A percentile compares a stretch with the other conserved stretches of the same genome.
Conservation (phyloP, 2,797 vertebrate species). For the Rhodeus uyekii region DNA sequence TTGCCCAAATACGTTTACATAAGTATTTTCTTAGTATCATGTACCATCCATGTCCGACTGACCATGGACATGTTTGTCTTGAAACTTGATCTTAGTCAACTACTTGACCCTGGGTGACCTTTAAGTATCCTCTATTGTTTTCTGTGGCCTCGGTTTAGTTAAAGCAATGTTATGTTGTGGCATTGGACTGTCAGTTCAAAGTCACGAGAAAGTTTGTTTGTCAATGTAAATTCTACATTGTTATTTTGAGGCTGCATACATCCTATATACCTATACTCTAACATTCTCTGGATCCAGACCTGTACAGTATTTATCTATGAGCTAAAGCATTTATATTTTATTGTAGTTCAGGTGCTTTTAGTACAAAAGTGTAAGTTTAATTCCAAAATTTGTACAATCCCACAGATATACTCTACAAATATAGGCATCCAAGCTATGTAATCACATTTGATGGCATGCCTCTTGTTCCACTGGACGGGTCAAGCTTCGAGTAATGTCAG, state of each 20-base stretch:
- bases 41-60: background rate
- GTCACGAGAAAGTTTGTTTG: conserved; percentile 40
- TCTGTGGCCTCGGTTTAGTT: conserved; percentile 13
- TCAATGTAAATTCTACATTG: background rate
- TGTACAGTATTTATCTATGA: background rate
- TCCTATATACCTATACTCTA: no score
- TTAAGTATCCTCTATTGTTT: conserved; percentile 37
- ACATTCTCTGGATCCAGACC: background rate
- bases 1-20: background rate
- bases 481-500: conserved; percentile 42
- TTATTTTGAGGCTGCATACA: background rate
- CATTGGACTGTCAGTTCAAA: background rate
- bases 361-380: background rate
- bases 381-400: background rate
- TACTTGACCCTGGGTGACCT: conserved; percentile 31
- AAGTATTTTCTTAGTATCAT: background rate
- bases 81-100: conserved; percentile 27
- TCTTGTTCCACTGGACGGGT: conserved; percentile 21
- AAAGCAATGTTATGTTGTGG: conserved; percentile 22
- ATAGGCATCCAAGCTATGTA: background rate
- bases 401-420: conserved; percentile 1
- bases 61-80: background rate
- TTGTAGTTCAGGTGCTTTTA: background rate
- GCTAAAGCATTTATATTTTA: no score
- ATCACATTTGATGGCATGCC: conserved; percentile 30